These are phyloP conservation scores for Dasyprocta punctata DNA, from an alignment of 2,113 vertebrate genomes.

Conservation along the genomic window DNA sequence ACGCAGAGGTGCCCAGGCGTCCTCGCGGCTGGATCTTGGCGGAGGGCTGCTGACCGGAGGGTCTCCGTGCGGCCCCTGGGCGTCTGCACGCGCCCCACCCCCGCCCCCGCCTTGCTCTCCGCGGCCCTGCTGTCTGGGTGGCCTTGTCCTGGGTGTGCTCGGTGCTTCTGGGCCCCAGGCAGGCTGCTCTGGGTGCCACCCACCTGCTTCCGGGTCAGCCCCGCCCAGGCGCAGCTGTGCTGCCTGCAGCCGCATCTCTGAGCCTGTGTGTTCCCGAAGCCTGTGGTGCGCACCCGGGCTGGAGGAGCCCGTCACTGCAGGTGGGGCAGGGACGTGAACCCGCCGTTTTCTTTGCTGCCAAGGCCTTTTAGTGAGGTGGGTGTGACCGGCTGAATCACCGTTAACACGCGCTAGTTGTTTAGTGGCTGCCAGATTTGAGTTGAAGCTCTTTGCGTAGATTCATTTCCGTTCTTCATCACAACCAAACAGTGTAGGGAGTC, in stretches of 20 bases:
- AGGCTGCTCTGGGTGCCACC: not conserved
- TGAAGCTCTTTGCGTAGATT: not conserved
- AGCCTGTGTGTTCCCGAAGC: not conserved
- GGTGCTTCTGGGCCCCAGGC: not conserved
- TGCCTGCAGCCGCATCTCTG: not conserved
- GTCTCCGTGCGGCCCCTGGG: not conserved
- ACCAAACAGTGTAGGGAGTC: too few species aligned
- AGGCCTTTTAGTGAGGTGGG: not conserved
- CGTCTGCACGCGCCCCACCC: too few species aligned
- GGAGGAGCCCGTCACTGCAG: too few species aligned
- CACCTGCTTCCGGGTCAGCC: not conserved
- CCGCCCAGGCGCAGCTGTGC: not conserved
- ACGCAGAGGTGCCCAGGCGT: not conserved
- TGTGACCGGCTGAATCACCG: not conserved
- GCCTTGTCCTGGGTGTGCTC: not conserved
- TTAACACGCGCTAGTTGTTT: too few species aligned
- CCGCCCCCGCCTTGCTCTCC: accelerated
- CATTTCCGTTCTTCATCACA: not conserved
- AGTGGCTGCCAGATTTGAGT: not conserved
- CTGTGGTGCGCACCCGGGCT: not conserved
- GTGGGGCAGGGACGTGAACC: too few species aligned
- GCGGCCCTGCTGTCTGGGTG: not conserved
- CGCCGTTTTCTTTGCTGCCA: not conserved
- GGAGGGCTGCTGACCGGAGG: not conserved
- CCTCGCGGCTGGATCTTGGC: not conserved